phyloP scores from a whole-genome alignment of 2,888 invertebrate genomes.

The Galerucella nymphaeae region DNA sequence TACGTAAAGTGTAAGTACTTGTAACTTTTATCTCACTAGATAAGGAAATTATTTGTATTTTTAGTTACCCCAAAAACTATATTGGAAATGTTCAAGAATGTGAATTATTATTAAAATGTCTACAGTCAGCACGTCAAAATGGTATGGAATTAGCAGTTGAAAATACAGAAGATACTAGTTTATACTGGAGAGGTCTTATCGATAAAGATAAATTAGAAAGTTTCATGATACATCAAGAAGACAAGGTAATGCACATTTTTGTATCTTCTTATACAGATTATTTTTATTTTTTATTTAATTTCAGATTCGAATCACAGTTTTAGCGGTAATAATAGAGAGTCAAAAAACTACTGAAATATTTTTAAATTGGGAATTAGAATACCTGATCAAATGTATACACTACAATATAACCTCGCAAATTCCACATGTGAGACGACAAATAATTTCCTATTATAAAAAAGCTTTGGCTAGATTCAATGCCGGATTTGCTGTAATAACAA shows the following conservation, averaged over 20 bases:
- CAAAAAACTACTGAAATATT: slow-evolving; percentile 79
- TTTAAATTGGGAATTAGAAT: slow-evolving; percentile 70
- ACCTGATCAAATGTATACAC: slow-evolving; percentile 72
- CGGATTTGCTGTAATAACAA: slow-evolving; percentile 59
- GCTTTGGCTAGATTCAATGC: slow-evolving; percentile 69
- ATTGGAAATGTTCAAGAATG: slow-evolving; percentile 50
- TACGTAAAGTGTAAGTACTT: slow-evolving; percentile 56
- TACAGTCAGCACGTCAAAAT: slow-evolving; percentile 67
- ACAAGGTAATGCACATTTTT: slow-evolving; percentile 67
- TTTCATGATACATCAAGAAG: slow-evolving; percentile 70
- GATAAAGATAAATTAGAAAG: slow-evolving; percentile 67
- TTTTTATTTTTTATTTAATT: slow-evolving; percentile 42
- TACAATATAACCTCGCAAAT: slow-evolving; percentile 78
- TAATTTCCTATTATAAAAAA: slow-evolving; percentile 78
- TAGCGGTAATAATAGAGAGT: slow-evolving; percentile 78
- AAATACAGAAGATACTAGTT: slow-evolving; percentile 46
- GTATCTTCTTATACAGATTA: not conserved
- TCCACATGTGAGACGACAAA: slow-evolving; percentile 76
- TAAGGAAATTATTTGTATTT: slow-evolving; percentile 17
- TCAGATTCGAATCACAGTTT: slow-evolving; percentile 75
- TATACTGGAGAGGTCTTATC: slow-evolving; percentile 69
- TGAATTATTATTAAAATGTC: slow-evolving; percentile 66
- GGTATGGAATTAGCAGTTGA: slow-evolving; percentile 58
- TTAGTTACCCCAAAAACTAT: slow-evolving; percentile 52
- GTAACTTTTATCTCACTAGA: not conserved